phyloP scores from a whole-genome alignment of 2,113 vertebrate species.

The Tachysurus vachellii region DNA sequence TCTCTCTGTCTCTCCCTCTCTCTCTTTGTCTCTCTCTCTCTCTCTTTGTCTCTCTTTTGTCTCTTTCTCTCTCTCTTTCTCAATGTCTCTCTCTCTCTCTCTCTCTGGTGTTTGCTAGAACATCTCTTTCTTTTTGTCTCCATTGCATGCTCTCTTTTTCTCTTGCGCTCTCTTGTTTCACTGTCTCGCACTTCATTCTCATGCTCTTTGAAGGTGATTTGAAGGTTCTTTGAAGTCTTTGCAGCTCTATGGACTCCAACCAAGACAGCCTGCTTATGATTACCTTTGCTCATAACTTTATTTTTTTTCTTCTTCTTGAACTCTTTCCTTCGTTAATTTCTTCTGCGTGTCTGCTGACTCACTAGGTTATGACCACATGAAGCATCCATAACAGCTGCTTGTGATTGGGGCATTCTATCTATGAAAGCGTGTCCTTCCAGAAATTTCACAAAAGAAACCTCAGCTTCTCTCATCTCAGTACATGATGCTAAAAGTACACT shows the following conservation, averaged over 20 bases:
- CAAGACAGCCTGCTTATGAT: constrained; percentile 23
- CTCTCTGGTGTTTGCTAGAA: neutral
- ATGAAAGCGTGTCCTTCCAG: neutral
- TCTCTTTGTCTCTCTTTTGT: neutral
- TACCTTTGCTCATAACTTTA: constrained; percentile 25
- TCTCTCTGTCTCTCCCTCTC: too few species aligned
- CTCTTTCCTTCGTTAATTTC: constrained; percentile 10
- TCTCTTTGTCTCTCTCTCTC: too few species aligned
- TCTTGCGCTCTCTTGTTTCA: neutral
- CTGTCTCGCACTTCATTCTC: neutral
- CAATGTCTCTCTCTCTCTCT: neutral
- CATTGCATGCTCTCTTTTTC: neutral
- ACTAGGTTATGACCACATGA: neutral
- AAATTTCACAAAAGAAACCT: neutral
- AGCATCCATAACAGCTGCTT: neutral
- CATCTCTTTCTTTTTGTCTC: too few species aligned
- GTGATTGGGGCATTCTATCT: neutral
- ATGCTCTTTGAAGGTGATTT: neutral
- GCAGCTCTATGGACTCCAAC: constrained; percentile 1
- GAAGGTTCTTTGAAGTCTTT: constrained; percentile 28
- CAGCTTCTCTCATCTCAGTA: neutral
- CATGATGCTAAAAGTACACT: neutral
- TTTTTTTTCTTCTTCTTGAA: neutral
- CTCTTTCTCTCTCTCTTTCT: too few species aligned
- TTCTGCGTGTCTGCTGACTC: constrained; percentile 27